Evolutionary conservation across 2,888 invertebrate species (phyloP).

Genomic region (Eilema caniola): DNA sequence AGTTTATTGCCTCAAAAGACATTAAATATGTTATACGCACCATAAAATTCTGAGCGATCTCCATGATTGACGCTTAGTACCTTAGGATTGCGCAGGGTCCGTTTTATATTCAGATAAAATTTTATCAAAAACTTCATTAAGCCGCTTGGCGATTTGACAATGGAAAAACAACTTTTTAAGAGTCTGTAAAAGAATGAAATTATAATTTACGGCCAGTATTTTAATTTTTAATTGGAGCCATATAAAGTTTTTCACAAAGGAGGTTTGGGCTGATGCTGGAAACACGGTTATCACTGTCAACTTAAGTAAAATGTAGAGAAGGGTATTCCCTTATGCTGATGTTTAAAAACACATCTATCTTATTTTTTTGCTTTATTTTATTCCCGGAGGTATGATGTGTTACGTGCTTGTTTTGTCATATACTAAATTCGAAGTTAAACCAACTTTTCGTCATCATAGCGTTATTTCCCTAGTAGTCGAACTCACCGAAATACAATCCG

Average conservation of each 20-base stretch:
- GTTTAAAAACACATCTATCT: too few species aligned
- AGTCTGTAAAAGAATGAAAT: not conserved
- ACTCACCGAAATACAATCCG: too few species aligned
- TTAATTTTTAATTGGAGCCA: not conserved
- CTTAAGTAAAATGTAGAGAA: not conserved
- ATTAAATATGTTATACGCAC: constrained; percentile 50
- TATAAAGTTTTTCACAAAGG: not conserved
- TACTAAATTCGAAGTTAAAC: too few species aligned
- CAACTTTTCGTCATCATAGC: too few species aligned
- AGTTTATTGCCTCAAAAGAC: not conserved
- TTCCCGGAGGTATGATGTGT: too few species aligned
- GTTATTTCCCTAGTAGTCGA: too few species aligned
- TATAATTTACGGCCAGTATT: constrained; percentile 8
- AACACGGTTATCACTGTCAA: not conserved
- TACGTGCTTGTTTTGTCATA: too few species aligned
- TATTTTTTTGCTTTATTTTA: too few species aligned
- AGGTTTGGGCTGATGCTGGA: not conserved
- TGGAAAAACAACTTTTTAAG: constrained; percentile 5
- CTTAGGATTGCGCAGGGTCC: constrained; percentile 5
- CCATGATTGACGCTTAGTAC: constrained; percentile 59
- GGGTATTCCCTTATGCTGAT: not conserved
- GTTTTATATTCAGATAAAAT: constrained; percentile 26
- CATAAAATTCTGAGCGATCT: constrained; percentile 80
- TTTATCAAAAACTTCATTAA: constrained; percentile 36
- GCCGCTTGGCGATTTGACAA: constrained; percentile 13